Base-by-base conservation (phyloP, 2,113 vertebrate species). In the Uria aalge region DNA sequence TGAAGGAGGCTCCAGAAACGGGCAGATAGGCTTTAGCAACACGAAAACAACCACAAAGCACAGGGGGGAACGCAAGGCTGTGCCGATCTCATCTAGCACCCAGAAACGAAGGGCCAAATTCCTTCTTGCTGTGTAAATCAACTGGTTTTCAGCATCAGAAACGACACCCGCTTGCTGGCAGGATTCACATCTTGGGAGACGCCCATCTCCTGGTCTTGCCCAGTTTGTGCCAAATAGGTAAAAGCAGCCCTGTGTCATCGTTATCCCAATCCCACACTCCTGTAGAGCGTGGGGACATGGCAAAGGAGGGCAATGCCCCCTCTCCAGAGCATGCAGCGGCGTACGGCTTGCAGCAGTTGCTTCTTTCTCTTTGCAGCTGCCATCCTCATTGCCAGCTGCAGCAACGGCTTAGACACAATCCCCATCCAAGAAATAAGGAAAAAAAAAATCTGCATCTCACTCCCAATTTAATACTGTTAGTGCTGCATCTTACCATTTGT, bases 81-180 rank as follows among this genome's bases (percentile, higher is more conserved):
- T 1, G 15, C 82, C 29, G 50, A 56, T 62, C 87, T 34, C 74
- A 48, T 23, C 38, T 3, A 60, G 55, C 50, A 59, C 84, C 68
- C 87, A 48, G 21, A 74, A 88, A 80, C 0, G 3, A 26, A 38
- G 92, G 67, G 82, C 41, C 75, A 74, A 36, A 74, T 60, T 56
- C 56, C 17, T 63, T 15, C 69, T 15, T 6, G 14, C 8, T 11
- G 22, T 7, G n/a, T 14, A n/a, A 62, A 87, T 23, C 9, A 5
- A 48, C 6, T 6, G 21, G 11, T 38, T 60, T 72, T 72, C 56
- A 64, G 66, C 71, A 69, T 36, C 45, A 88, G n/a, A 79, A 90
- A 72, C 0, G 2, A 43, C 30, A 29, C 15, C 7, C 0, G 0
- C 18, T 12, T 13, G 18, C 68, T 20, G 66, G 73, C 10, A 77